Conservation (phyloP, 2,888 invertebrate species). For the Acrobasis suavella region DNA sequence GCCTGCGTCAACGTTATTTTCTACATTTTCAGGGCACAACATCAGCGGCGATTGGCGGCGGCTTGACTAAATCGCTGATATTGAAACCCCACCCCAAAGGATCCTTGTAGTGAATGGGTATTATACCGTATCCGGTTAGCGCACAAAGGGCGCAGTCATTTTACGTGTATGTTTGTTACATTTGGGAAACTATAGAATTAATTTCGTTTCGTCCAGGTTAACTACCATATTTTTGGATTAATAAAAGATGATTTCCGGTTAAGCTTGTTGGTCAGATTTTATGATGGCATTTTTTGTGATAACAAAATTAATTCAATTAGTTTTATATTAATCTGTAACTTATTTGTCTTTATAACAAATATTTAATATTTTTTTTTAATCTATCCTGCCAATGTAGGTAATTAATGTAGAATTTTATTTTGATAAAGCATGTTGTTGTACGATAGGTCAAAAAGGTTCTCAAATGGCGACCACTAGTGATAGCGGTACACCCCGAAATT, state of each 20-base stretch:
- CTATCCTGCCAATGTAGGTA: too few relatives aligned
- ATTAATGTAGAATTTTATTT: too few relatives aligned
- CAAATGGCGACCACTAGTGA: too few relatives aligned
- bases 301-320: too few relatives aligned
- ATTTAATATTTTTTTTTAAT: background rate
- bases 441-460: too few relatives aligned
- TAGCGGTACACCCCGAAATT: too few relatives aligned
- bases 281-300: background rate
- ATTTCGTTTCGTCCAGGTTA: conserved; percentile 24
- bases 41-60: too few relatives aligned
- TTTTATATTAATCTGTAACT: background rate
- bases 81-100: conserved; percentile 35
- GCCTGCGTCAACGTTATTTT: too few relatives aligned
- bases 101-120: conserved; percentile 36
- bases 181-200: conserved; percentile 21
- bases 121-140: conserved; percentile 42
- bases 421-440: too few relatives aligned
- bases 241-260: conserved; percentile 9
- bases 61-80: conserved; percentile 33
- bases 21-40: too few relatives aligned
- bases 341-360: background rate
- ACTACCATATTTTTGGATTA: background rate
- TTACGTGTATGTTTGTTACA: conserved; percentile 21
- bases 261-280: conserved; percentile 1
- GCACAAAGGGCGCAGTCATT: conserved; percentile 21